Conservation (phyloP, 2,888 invertebrate genomes). For the Mystacides longicornis region DNA sequence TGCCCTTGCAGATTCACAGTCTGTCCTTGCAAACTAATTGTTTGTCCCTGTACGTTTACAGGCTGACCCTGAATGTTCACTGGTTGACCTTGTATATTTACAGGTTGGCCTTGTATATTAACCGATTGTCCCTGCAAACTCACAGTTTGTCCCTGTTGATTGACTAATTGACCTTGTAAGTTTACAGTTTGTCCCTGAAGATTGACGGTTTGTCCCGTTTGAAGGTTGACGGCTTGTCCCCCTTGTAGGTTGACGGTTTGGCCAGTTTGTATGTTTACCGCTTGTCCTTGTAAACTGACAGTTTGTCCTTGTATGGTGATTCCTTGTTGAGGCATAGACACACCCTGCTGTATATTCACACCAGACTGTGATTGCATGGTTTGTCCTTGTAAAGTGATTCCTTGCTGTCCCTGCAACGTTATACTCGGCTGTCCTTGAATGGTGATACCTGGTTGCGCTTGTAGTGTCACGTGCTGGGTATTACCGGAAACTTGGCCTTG, state of each 20-base stretch:
- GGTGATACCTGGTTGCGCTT: conserved; percentile 18
- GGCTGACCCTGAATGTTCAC: conserved; percentile 16
- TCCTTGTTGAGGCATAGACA: conserved; percentile 14
- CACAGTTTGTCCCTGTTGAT: conserved; percentile 18
- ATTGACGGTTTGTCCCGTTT: conserved; percentile 14
- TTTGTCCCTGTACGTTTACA: conserved; percentile 16
- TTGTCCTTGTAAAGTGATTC: conserved; percentile 14
- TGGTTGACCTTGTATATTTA: conserved; percentile 15
- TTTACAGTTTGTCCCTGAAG: conserved; percentile 4
- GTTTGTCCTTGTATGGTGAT: conserved; percentile 18
- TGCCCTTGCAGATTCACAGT: conserved; percentile 17
- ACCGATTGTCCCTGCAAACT: conserved; percentile 3
- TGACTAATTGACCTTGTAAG: conserved; percentile 13
- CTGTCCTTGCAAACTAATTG: conserved; percentile 15
- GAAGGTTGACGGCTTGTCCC: conserved; percentile 14
- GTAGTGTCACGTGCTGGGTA: conserved; percentile 16
- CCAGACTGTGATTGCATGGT: conserved; percentile 14
- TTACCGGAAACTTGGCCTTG: conserved; percentile 20
- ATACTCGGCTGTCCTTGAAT: conserved; percentile 19
- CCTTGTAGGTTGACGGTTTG: conserved; percentile 14
- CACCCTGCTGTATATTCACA: conserved; percentile 9
- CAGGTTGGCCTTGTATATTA: conserved; percentile 8
- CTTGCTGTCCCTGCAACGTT: conserved; percentile 15
- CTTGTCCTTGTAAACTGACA: conserved; percentile 8
- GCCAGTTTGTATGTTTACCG: conserved; percentile 19